Conservation (phyloP, 2,888 invertebrate genomes). For the Cataglyphis altisquamis region DNA sequence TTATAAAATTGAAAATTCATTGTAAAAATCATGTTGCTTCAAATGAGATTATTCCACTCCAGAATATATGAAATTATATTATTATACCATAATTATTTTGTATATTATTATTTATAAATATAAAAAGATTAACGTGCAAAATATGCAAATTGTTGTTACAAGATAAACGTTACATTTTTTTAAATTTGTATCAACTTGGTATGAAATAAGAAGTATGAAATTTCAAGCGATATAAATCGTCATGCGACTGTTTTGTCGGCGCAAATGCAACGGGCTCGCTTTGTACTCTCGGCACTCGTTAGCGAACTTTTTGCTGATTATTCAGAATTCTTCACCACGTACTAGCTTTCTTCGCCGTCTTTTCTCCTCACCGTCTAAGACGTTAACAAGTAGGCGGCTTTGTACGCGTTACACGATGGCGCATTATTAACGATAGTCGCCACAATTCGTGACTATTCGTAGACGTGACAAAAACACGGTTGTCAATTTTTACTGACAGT, state of each 20-base stretch:
- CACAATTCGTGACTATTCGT: constrained; percentile 40
- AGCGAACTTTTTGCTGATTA: constrained; percentile 54
- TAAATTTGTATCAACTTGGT: neutral
- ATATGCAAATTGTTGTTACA: neutral
- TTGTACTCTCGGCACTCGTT: constrained; percentile 47
- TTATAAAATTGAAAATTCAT: neutral
- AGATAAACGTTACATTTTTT: neutral
- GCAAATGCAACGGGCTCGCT: constrained; percentile 26
- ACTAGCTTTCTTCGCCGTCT: constrained; percentile 27
- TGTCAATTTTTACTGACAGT: neutral
- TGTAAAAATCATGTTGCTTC: neutral
- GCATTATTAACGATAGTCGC: constrained; percentile 47
- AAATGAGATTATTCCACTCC: neutral
- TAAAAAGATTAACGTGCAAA: neutral
- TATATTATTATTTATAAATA: neutral
- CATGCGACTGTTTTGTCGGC: constrained; percentile 28
- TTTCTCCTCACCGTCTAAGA: constrained; percentile 23
- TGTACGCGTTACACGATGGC: constrained; percentile 30
- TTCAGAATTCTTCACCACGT: constrained; percentile 37
- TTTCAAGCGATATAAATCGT: constrained; percentile 17
- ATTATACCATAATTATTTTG: neutral
- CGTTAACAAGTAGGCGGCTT: constrained; percentile 48
- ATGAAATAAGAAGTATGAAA: constrained; percentile 21
- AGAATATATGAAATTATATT: neutral
- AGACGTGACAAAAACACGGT: constrained; percentile 8